Percentiles rank a stretch among this genome's conserved stretches.
phyloP scores from a whole-genome alignment of 92 coral and sea anemone genomes.

The Porites cylindrica region DNA sequence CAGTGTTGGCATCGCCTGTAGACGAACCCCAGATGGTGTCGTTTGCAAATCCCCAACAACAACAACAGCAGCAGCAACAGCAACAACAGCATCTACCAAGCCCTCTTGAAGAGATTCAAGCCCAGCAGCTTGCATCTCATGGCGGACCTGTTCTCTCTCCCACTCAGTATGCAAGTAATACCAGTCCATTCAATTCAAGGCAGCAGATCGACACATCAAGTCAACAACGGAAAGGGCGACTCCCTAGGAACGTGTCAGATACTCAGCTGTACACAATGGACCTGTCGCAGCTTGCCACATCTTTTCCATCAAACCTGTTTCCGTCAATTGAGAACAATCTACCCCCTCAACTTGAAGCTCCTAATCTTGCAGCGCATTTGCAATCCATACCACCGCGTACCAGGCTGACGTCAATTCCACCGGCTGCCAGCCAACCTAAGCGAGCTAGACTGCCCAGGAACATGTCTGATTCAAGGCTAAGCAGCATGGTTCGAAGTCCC shows the following conservation, averaged over 20 bases:
- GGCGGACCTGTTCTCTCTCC: constrained; percentile 29
- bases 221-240: constrained; percentile 66
- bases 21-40: constrained; percentile 33
- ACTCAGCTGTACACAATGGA: constrained; percentile 89
- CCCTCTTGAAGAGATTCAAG: constrained; percentile 54
- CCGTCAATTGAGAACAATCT: constrained; percentile 77
- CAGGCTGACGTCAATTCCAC: constrained; percentile 51
- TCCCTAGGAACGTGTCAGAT: constrained; percentile 96
- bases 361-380: constrained; percentile 95
- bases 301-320: constrained; percentile 57
- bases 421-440: constrained; percentile 79
- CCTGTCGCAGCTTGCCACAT: constrained; percentile 70
- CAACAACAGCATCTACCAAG: constrained; percentile 32
- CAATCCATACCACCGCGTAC: constrained; percentile 83
- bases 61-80: constrained; percentile 17
- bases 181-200: constrained; percentile 37
- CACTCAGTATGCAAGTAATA: constrained; percentile 34
- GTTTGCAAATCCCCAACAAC: constrained; percentile 32
- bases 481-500: constrained; percentile 55
- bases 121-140: constrained; percentile 39
- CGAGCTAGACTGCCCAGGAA: constrained; percentile 90
- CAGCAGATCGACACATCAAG: constrained; percentile 35
- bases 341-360: constrained; percentile 97
- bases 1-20: constrained; percentile 57
- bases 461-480: constrained; percentile 94